Evolutionary conservation across 1,140 invertebrate species (phyloP), one percentile per base, ranked within the genome.

Genomic region (Nasonia vitripennis): DNA sequence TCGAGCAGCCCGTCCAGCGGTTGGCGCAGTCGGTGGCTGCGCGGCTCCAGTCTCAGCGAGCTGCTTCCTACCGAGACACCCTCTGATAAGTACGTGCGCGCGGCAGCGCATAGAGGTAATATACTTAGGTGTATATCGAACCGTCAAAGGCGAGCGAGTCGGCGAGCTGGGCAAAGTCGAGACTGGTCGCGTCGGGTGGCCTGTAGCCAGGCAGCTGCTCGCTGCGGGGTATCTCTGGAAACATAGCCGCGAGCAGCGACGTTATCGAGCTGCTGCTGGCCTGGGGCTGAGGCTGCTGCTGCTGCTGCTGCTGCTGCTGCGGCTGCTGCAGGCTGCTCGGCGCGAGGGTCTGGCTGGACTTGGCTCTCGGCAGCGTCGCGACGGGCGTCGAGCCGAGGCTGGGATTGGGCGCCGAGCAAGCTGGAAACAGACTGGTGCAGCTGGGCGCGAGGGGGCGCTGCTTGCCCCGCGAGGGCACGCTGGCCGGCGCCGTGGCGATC

Each of bases 281-380:
- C 17, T 51, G 12, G 6, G 51, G n/a, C 31, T 34, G 23, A 4
- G 17, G 27, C 11, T 23, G 34, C 34, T 3, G 34, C 34, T 37
- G 34, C 17, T 6, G 27, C n/a, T 51, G 70, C 12, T 31, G n/a
- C 2, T 2, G 34, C 34, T 34, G 34, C 17, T 5, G n/a, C n/a
- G n/a, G 27, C n/a, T 51, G 70, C 14, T 31, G n/a, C 2, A 55
- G 37, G 1, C 31, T 11, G 20, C 89, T 90, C 6, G 90, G 90
- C 4, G 92, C 90, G 27, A 93, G 86, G 68, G 91, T 89, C 84
- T 93, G 92, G 10, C 91, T 93, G 5, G 92, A 93, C 86, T 93
- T 93, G 23, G 92, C 92, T 11, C 92, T 88, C 4, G 92, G 93
- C 14, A 93, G 83, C 1, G 92, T 91, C 4, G 85, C 31, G 14